Evolutionary conservation across 2,888 invertebrate species (phyloP).

Genomic region (Vanessa cardui): DNA sequence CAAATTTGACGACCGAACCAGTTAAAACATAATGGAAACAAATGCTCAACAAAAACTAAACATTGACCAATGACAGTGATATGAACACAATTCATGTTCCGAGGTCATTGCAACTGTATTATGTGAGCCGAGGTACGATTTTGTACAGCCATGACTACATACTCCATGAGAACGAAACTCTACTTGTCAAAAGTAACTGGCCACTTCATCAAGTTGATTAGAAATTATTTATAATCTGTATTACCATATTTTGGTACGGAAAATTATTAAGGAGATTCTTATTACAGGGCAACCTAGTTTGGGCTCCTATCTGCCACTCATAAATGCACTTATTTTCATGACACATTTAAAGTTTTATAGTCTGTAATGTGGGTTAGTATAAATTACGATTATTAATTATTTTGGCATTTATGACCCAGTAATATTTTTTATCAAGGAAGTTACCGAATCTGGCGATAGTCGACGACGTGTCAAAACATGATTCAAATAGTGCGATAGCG

Average conservation of each 20-base stretch:
- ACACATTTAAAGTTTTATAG: no score
- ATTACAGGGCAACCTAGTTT: no score
- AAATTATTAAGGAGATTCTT: no score
- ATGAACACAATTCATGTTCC: slow-evolving; percentile 29
- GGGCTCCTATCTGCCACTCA: no score
- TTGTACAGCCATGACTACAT: slow-evolving; percentile 15
- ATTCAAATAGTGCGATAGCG: slow-evolving; percentile 44
- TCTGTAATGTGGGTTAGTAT: no score
- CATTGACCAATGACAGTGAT: slow-evolving; percentile 30
- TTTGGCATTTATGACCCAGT: neutral
- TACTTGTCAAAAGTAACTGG: slow-evolving; percentile 15
- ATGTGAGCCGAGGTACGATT: slow-evolving; percentile 26
- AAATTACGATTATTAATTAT: neutral
- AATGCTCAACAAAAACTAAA: slow-evolving; percentile 34
- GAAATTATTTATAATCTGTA: neutral
- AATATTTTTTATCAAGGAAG: neutral
- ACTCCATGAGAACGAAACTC: slow-evolving; percentile 16
- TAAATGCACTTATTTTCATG: no score
- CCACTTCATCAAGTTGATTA: slow-evolving; percentile 20
- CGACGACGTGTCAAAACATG: slow-evolving; percentile 33
- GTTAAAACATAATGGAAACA: slow-evolving; percentile 30
- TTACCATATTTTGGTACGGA: slow-evolving; percentile 3
- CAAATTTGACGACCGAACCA: slow-evolving; percentile 29
- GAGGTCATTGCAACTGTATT: slow-evolving; percentile 35
- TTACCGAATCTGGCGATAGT: slow-evolving; percentile 12